phyloP scores from a whole-genome alignment of 2,888 invertebrate species.

The Caenorhabditis drosophilae region DNA sequence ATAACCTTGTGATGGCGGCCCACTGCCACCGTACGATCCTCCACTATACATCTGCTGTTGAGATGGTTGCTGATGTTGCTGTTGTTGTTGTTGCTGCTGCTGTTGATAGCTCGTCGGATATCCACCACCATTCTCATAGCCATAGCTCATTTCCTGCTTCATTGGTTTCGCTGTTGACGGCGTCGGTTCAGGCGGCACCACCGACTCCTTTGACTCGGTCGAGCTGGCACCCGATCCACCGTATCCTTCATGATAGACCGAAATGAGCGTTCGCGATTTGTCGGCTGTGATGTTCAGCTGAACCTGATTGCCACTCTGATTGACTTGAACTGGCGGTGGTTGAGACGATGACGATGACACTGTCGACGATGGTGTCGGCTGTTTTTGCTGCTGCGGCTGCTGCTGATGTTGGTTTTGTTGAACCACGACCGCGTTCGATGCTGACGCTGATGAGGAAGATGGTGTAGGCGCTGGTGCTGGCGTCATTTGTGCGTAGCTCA shows the following conservation, averaged over 20 bases:
- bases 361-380: neutral
- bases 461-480: neutral
- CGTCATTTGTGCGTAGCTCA: no score
- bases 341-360: neutral
- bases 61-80: slow-evolving; percentile 20
- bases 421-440: no score
- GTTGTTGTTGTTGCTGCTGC: neutral
- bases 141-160: neutral
- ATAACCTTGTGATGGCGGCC: no score
- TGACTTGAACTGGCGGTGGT: slow-evolving; percentile 40
- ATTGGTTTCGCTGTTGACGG: slow-evolving; percentile 38
- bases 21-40: no score
- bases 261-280: slow-evolving; percentile 60
- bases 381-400: slow-evolving; percentile 2
- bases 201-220: slow-evolving; percentile 51
- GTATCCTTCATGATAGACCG: slow-evolving; percentile 63
- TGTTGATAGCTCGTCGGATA: neutral
- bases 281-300: slow-evolving; percentile 67
- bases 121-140: neutral
- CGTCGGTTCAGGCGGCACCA: slow-evolving; percentile 66
- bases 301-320: slow-evolving; percentile 54
- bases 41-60: slow-evolving; percentile 13
- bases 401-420: slow-evolving; percentile 3
- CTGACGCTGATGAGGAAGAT: neutral
- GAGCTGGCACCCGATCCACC: slow-evolving; percentile 26